Evolutionary conservation across 2,797 vertebrate genomes (phyloP), one percentile per base, ranked within the genome.

Genomic region (Ptychadena robeensis): DNA sequence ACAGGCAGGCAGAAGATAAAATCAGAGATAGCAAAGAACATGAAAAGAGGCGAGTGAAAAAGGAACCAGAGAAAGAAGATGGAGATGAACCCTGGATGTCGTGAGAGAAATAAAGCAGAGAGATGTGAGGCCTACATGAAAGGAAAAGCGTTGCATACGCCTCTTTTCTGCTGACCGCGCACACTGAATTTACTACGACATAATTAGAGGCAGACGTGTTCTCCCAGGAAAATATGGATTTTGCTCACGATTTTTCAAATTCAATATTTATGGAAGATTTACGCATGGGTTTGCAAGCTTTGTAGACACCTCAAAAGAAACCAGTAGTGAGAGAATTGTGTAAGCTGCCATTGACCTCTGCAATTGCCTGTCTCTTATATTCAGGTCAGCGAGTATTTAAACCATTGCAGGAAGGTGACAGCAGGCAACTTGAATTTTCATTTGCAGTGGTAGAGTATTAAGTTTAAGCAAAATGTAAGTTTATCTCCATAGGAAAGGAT

Each of bases 41-140:
- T 83, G 48, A 79, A 84, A 68, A 75, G 76, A 81, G 48, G 44
- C 25, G 69, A 76, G 34, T 7, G 37, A 27, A 59, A 83, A 57
- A 83, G 22, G 31, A 57, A 25, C 69, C 82, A 67, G 73, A 5
- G 34, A 64, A 61, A 71, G 66, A 72, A 4, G 0, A 66, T 61
- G 35, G 25, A 68, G 66, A 72, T 14, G 66, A 34, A 59, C 27
- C 18, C 3, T 8, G 27, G 9, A 18, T 84, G 82, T 74, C 82
- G 73, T 27, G 64, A 6, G 28, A 63, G 76, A 79, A 31, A 83
- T 68, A 65, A 83, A 74, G 44, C 82, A 83, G 82, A 37, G 32
- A 34, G 37, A 7, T 5, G 53, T 44, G 12, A 38, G 28, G 57
- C 25, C 40, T 34, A 76, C 73, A 82, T 76, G 73, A 72, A 72